Evolutionary conservation across 1,140 invertebrate genomes (phyloP), one percentile per base, ranked within the genome.

Genomic region (Nephila pilipes): DNA sequence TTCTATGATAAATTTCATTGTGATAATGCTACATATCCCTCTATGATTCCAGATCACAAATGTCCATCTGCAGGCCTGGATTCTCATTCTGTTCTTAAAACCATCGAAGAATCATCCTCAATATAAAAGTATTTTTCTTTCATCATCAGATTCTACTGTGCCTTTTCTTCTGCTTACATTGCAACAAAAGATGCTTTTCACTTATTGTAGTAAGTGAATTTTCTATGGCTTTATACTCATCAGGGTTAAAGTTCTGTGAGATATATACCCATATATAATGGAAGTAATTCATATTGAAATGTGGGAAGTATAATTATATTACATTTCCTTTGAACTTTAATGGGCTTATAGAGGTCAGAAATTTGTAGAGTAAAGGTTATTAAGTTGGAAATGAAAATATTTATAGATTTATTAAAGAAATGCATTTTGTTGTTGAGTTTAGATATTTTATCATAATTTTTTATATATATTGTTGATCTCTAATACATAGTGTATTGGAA

Each of bases 1-100:
- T 92, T 92, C 29, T 92, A 92, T 85, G 90, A 92, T 36, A 85
- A 85, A 25, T 65, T 38, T 91, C 79, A 57, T 16, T 91, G 89
- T 91, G 89, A 91, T 91, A 83, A 25, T 75, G 16, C 25, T 2
- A 69, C 63, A 69, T 22, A 58, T 63, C 90, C 60, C 25, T 46
- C 57, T 16, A 3, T 75, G 20, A 57, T 29, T 85, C 60, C 81
- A 69, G 57, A 90, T 36, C 75, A 80, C 32, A 63, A 85, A 36
- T 55, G 54, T 57, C 22, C 58, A 69, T 85, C 80, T 25, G 10
- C 79, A 36, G 14, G 38, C 75, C 55, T 54, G 5, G 89, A 90
- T 81, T 90, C 89, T n/a, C 79, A 80, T 58, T 81, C 89, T 29
- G 55, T 81, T 85, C 81, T 92, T 2, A 92, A 92, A 38, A 85